Evolutionary conservation across 92 coral and sea anemone species (phyloP), one percentile per base, ranked within the genome.

Genomic region (Chrysogorgia sp.): DNA sequence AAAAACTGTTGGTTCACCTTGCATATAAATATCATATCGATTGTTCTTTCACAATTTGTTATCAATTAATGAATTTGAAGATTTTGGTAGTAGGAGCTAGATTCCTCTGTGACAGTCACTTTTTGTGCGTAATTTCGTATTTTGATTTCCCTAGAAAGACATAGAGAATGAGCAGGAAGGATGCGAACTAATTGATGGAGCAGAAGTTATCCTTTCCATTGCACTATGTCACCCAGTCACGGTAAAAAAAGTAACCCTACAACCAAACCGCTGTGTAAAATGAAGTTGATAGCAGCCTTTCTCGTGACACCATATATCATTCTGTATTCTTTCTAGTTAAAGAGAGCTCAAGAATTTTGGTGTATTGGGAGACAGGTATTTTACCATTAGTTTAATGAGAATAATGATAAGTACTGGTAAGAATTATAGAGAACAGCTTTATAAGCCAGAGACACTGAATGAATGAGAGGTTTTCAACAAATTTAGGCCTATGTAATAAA

Each of bases 281-380:
- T 45, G 12, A 37, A 37, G 43, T 37, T 37, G 43, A 37, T 45
- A 24, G 22, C 60, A 53, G 23, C 60, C 60, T 4, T 19, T 19
- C n/a, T 19, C 60, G 60, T 23, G 60, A 6, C n/a, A 6, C 17
- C 3, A 53, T 3, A 19, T 19, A 19, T 53, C 7, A 53, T 53
- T 4, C 60, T 53, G 28, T 53, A 53, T 26, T 13, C 35, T 34
- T 47, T 5, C 55, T 22, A 93, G 98, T 88, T 84, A 78, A 91
- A 79, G 60, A 93, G 90, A 69, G 98, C 89, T 40, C 98, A 93
- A 85, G 98, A 93, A 71, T 93, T 93, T 64, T 86, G 84, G 19
- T 89, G 88, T 22, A 80, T 91, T 67, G 92, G 97, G 58, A 77
- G 88, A 60, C 93, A 91, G 96, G 98, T 93, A 82, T 33, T 26